phyloP scores from a whole-genome alignment of 1,140 invertebrate species.

The Drosophila nikananu region DNA sequence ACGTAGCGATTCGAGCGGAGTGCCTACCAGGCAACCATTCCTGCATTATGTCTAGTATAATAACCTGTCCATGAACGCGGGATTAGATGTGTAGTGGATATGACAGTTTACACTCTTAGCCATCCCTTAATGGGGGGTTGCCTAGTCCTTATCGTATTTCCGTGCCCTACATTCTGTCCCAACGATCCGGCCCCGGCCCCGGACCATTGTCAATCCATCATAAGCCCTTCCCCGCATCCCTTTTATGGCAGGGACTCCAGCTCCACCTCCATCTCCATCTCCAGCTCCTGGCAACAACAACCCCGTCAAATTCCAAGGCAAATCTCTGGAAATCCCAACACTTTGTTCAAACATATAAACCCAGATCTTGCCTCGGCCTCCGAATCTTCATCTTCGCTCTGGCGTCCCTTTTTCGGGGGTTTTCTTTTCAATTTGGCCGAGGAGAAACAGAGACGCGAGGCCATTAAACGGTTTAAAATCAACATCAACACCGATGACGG shows the following conservation, averaged over 20 bases:
- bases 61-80: constrained; percentile 38
- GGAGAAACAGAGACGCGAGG: constrained; percentile 35
- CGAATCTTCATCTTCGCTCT: constrained; percentile 24
- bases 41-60: constrained; percentile 25
- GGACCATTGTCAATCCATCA: constrained; percentile 64
- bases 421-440: constrained; percentile 73
- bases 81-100: constrained; percentile 39
- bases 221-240: constrained; percentile 31
- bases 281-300: constrained; percentile 20
- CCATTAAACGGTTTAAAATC: constrained; percentile 83
- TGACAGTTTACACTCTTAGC: constrained; percentile 24
- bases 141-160: constrained; percentile 28
- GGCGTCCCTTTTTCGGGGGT: constrained; percentile 2
- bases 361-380: constrained; percentile 40
- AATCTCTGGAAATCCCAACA: constrained; percentile 76
- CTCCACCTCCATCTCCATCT: not conserved
- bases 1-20: not conserved
- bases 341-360: constrained; percentile 74
- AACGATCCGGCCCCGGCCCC: constrained; percentile 8
- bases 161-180: constrained; percentile 37
- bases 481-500: constrained; percentile 67
- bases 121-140: not conserved
- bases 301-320: constrained; percentile 47
- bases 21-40: constrained; percentile 7
- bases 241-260: constrained; percentile 18